These are phyloP conservation scores for Petrophora chlorosata DNA, from an alignment of 2,888 invertebrate genomes.

Conservation along the genomic window DNA sequence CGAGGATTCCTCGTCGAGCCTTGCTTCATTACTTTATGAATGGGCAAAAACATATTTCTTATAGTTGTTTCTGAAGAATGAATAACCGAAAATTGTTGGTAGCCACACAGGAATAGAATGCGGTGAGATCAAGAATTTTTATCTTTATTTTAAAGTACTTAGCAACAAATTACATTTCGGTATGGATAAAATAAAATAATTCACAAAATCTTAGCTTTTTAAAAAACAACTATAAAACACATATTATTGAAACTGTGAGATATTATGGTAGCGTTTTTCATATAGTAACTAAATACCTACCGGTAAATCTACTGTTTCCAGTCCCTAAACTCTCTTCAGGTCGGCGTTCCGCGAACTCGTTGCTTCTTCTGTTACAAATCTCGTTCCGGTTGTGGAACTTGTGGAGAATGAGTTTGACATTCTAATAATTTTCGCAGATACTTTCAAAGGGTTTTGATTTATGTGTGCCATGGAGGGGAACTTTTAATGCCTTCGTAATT, in stretches of 20 bases:
- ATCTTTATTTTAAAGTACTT: not conserved
- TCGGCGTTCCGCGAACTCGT: slow-evolving; percentile 3
- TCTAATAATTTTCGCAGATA: slow-evolving; percentile 16
- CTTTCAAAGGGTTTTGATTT: slow-evolving; percentile 16
- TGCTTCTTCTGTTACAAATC: slow-evolving; percentile 16
- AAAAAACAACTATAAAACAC: too few species aligned
- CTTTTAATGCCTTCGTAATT: slow-evolving; percentile 2
- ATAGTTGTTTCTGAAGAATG: slow-evolving; percentile 9
- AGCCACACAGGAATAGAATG: too few species aligned
- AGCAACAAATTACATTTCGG: too few species aligned
- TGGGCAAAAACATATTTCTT: slow-evolving; percentile 33
- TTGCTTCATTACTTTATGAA: slow-evolving; percentile 39
- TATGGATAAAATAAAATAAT: too few species aligned
- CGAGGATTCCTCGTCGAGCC: slow-evolving; percentile 22
- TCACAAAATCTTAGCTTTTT: too few species aligned
- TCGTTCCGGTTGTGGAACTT: slow-evolving; percentile 16
- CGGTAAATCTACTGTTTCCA: not conserved
- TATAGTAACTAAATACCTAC: too few species aligned
- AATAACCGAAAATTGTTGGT: slow-evolving; percentile 4
- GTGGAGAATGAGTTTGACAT: slow-evolving; percentile 16
- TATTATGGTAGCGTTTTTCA: too few species aligned
- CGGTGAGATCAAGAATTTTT: not conserved
- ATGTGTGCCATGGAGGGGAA: slow-evolving; percentile 1
- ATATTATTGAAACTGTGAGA: too few species aligned
- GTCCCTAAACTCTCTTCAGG: slow-evolving; percentile 1